These are phyloP conservation scores for Hestina assimilis DNA, from an alignment of 1,140 invertebrate species.

Conservation along the genomic window DNA sequence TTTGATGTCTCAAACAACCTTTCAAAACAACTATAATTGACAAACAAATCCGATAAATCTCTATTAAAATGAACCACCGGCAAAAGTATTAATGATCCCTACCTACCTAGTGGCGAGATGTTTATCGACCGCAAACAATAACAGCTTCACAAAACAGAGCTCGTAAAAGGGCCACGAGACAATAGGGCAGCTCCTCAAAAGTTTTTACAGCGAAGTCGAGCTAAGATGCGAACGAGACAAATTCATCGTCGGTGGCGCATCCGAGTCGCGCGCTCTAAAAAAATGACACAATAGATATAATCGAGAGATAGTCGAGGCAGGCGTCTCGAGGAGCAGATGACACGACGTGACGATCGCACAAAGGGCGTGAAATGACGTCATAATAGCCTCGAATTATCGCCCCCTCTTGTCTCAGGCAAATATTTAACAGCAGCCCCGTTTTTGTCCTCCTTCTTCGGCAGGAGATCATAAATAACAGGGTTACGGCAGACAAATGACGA, in stretches of 20 bases:
- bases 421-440: constrained; percentile 74
- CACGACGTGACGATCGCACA: constrained; percentile 74
- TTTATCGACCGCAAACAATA: constrained; percentile 78
- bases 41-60: constrained; percentile 59
- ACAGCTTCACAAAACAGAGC: constrained; percentile 72
- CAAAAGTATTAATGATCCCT: constrained; percentile 71
- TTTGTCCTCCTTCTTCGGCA: constrained; percentile 70
- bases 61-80: constrained; percentile 64
- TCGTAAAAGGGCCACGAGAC: constrained; percentile 74
- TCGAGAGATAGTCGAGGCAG: constrained; percentile 72
- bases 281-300: constrained; percentile 77
- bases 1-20: constrained; percentile 39
- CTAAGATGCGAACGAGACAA: constrained; percentile 68
- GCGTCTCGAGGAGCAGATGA: constrained; percentile 76
- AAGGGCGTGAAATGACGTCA: constrained; percentile 77
- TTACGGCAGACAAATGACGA: constrained; percentile 67
- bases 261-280: constrained; percentile 68
- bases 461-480: constrained; percentile 73
- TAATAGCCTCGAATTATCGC: constrained; percentile 78
- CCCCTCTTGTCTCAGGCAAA: constrained; percentile 77
- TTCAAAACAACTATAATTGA: constrained; percentile 57
- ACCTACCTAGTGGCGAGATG: constrained; percentile 74
- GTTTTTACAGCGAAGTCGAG: constrained; percentile 70
- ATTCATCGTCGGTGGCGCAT: constrained; percentile 76
- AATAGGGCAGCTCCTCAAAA: constrained; percentile 66